Base-by-base conservation (phyloP, 1,140 invertebrate genomes). In the Thrips palmi region DNA sequence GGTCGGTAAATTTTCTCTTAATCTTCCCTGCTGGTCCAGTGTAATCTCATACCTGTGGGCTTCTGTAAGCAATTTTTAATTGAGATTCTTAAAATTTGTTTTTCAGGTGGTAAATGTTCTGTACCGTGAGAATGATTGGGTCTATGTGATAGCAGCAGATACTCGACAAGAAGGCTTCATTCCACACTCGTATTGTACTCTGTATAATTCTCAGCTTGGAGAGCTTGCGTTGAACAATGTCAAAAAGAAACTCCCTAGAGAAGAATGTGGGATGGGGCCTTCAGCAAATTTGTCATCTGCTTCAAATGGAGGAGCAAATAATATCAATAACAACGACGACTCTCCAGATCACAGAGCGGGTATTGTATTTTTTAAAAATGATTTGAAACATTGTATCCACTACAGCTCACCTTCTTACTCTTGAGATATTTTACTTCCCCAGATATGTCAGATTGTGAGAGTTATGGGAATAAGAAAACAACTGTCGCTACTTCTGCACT, bases 41-140 rank as follows among this genome's bases (percentile, higher is more conserved):
- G 7, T 32, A 32, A 35, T 20, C 12, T 20, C 8, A 18, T 21
- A 20, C n/a, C n/a, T n/a, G n/a, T n/a, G n/a, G n/a, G n/a, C n/a
- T n/a, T n/a, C n/a, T n/a, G n/a, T n/a, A n/a, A n/a, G n/a, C n/a
- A n/a, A 18, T 28, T 29, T 31, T n/a, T 3, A 15, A 21, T 12
- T 4, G 17, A 3, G 23, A 41, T 22, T 18, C 0, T 6, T 31
- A 40, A 19, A 22, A 40, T 41, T 39, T 52, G 32, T 43, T 43
- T 56, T 58, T 11, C 54, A 81, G 67, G 72, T 89, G 48, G 86
- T 92, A 1, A 89, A 89, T 61, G 76, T 92, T 37, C 58, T 94
- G 37, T 94, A 94, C 56, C 65, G 86, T 48, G 88, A 94, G 55
- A 92, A 93, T 54, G 89, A 93, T 51, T 94, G 89, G 89, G 83